Evolutionary conservation across 2,113 vertebrate genomes (phyloP), one percentile per base, ranked within the genome.

Genomic region (Mirounga angustirostris): DNA sequence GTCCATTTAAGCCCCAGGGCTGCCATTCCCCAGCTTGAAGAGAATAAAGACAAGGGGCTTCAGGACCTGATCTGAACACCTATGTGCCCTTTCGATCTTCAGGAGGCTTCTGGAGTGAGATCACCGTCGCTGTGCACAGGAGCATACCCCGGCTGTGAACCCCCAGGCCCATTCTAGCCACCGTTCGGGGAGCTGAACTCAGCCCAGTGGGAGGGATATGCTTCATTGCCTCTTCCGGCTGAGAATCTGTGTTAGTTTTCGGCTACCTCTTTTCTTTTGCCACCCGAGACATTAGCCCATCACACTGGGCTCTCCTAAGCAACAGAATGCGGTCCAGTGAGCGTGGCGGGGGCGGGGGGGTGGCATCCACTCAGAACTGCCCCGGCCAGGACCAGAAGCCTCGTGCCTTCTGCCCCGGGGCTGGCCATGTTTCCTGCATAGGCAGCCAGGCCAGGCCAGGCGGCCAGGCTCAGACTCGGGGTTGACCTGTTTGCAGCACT

Each of bases 251-350:
- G 91, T 93, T 73, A 14, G 33, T 85, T 79, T 91, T 74, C 28
- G 12, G 71, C 71, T 54, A 50, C 52, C 52, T 80, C 56, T 46
- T 92, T 94, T 89, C 61, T 85, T 92, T 84, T 46, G 46, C 83
- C 79, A 74, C 58, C 30, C 5, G 0, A 88, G 93, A 40, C 69
- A 58, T 96, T 73, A 92, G 65, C 40, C 43, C 5, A 78, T 50
- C 69, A 46, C 46, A 46, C 88, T 82, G 65, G 73, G 76, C 71
- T 92, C 91, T 74, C 78, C 61, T 94, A 79, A 88, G 50, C 79
- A 40, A 91, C 28, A 91, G 61, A 91, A 92, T 30, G 63, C 46
- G 33, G 56, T 58, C 63, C 11, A 30, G 22, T 82, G 50, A 71
- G 74, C 16, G 9, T 4, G 12, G 26, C 7, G 30, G 30, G 1